Base-by-base conservation (phyloP, 1,140 invertebrate species). In the Periplaneta americana region DNA sequence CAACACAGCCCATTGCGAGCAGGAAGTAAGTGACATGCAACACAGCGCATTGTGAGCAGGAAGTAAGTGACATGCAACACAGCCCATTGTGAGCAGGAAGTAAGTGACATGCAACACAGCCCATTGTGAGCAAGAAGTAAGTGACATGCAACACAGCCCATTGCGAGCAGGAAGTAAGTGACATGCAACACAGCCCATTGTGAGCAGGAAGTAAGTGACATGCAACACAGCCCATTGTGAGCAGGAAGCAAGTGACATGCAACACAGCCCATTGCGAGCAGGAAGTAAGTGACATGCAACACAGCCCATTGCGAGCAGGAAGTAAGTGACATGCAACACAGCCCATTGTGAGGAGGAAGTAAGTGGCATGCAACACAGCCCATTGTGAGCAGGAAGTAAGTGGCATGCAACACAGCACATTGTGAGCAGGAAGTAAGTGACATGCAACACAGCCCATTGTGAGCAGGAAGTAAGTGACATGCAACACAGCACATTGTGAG, bases 101-200 rank as follows among this genome's bases (percentile, higher is more conserved):
- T n/a, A n/a, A n/a, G n/a, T n/a, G n/a, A 33, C 95, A 88, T 88
- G 74, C 48, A 66, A 66, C 22, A 66, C 28, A 28, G 22, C n/a
- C 22, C 32, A 10, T 18, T 33, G 9, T 66, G 22, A 66, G 48
- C 22, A 8, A n/a, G 6, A 1, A 6, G 28, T 10, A 28, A 6
- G 22, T 1, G 6, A 28, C 48, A 28, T n/a, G 10, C 22, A 66
- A n/a, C 11, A 11, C 6, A 9, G n/a, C 22, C 13, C 11, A 28
- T 66, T 28, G 6, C 11, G 22, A 5, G 28, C 22, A 28, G n/a
- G n/a, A n/a, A n/a, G n/a, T n/a, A n/a, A n/a, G n/a, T n/a, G n/a
- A n/a, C n/a, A n/a, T n/a, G n/a, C n/a, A n/a, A 96, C 93, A 13
- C 95, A 95, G 31, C 93, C 93, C 1, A 96, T 95, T 18, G 94